Conservation (phyloP, 35 echinoderm and acorn worm genomes). For the Ophioderma brevispina region DNA sequence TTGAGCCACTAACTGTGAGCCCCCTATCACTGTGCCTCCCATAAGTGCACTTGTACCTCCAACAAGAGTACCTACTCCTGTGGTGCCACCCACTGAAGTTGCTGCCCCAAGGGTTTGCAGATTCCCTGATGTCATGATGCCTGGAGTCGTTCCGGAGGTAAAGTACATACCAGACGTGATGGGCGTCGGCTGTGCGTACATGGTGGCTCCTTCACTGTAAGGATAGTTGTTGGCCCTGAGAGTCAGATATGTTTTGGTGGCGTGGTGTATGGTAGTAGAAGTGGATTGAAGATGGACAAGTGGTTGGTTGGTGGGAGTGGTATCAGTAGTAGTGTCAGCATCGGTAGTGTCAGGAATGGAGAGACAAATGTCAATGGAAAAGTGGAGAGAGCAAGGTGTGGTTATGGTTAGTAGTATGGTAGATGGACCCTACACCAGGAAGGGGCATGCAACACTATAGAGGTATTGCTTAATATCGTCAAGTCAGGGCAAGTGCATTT, state of each 20-base stretch:
- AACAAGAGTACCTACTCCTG: conserved; percentile 49
- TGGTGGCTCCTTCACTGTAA: conserved; percentile 97
- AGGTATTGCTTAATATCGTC: too few relatives aligned
- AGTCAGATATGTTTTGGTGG: conserved; percentile 49
- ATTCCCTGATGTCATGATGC: conserved; percentile 26
- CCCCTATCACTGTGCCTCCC: conserved; percentile 65
- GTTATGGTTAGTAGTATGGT: conserved; percentile 10
- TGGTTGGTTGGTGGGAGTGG: conserved; percentile 27
- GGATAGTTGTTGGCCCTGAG: conserved; percentile 99
- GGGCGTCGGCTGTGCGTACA: conserved; percentile 94
- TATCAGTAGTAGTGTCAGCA: conserved; percentile 49
- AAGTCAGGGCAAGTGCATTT: too few relatives aligned
- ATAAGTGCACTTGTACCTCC: conserved; percentile 53
- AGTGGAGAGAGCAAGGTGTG: conserved; percentile 8
- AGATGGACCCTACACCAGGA: not conserved
- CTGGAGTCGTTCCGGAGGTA: conserved; percentile 53
- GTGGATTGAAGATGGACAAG: not conserved
- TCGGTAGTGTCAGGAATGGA: conserved; percentile 24
- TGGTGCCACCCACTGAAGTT: conserved; percentile 48
- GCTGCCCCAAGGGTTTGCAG: conserved; percentile 81
- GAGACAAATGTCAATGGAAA: conserved; percentile 9
- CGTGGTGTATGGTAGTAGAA: not conserved
- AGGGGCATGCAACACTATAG: too few relatives aligned
- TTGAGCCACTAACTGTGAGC: conserved; percentile 83
- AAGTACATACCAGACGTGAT: conserved; percentile 72